Evolutionary conservation across 2,113 vertebrate species (phyloP).

Genomic region (Bostrychus sinensis): DNA sequence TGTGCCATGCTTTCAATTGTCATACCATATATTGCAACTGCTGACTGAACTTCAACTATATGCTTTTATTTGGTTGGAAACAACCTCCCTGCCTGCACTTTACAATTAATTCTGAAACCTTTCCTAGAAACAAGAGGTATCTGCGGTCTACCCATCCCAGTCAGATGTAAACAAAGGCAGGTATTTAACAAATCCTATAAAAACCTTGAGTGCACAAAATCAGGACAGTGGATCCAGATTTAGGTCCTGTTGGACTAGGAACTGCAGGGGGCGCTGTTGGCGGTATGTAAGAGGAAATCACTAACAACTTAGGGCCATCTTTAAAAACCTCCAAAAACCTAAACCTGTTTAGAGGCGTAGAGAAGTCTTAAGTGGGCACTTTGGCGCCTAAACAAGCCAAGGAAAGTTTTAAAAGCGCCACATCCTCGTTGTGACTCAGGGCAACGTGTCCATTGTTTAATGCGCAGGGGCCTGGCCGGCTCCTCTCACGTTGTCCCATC

Average conservation of each 20-base stretch:
- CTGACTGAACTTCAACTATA: too few relatives aligned
- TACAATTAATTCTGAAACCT: too few relatives aligned
- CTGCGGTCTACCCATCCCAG: not conserved
- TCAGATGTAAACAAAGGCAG: not conserved
- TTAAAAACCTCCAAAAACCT: not conserved
- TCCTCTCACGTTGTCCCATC: constrained; percentile 14
- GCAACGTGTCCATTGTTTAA: constrained; percentile 62
- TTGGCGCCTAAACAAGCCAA: not conserved
- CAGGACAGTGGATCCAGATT: constrained; percentile 1
- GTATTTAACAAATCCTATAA: not conserved
- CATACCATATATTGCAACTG: not conserved
- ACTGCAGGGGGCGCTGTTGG: constrained; percentile 52
- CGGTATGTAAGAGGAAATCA: constrained; percentile 15
- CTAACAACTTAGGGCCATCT: not conserved
- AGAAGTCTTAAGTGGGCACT: not conserved
- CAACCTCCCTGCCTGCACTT: not conserved
- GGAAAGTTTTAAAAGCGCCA: not conserved
- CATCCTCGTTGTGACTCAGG: not conserved
- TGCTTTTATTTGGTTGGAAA: too few relatives aligned
- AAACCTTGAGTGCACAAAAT: not conserved
- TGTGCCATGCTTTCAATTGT: not conserved
- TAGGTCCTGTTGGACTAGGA: constrained; percentile 39
- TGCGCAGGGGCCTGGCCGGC: constrained; percentile 47
- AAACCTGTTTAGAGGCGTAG: not conserved
- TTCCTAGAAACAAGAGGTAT: not conserved